phyloP scores from a whole-genome alignment of 1,140 invertebrate species.

The Solen grandis region DNA sequence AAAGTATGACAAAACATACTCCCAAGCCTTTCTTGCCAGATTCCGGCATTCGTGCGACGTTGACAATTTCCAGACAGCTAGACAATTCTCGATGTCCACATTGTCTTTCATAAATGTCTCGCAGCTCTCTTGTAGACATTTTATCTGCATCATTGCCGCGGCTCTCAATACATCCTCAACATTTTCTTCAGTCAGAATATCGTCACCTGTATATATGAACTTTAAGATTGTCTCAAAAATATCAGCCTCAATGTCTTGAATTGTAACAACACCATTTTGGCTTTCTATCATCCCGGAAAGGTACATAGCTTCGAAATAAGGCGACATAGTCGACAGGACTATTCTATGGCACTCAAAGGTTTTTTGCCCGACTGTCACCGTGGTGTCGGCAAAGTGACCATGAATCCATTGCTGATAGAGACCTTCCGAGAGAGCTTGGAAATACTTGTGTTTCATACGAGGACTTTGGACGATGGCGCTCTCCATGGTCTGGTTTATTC shows the following conservation, averaged over 20 bases:
- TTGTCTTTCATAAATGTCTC: constrained; percentile 62
- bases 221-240: constrained; percentile 61
- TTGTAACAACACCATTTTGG: constrained; percentile 52
- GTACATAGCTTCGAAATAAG: constrained; percentile 97
- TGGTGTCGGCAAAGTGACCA: constrained; percentile 53
- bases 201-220: constrained; percentile 64
- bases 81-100: constrained; percentile 60
- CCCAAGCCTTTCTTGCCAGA: constrained; percentile 53
- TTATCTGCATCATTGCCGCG: constrained; percentile 64
- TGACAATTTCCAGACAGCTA: constrained; percentile 65
- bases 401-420: constrained; percentile 26
- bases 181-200: constrained; percentile 62
- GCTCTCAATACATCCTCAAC: constrained; percentile 64
- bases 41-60: constrained; percentile 58
- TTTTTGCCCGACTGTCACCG: constrained; percentile 48
- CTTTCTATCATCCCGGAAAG: constrained; percentile 89
- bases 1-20: constrained; percentile 61
- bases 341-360: constrained; percentile 78
- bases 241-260: constrained; percentile 21
- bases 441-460: constrained; percentile 5
- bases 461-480: not conserved
- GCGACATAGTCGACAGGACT: constrained; percentile 92
- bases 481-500: no score
- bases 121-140: constrained; percentile 64
- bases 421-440: not conserved